These are phyloP conservation scores for Istiophorus platypterus DNA, from an alignment of 2,113 vertebrate genomes.

Conservation along the genomic window DNA sequence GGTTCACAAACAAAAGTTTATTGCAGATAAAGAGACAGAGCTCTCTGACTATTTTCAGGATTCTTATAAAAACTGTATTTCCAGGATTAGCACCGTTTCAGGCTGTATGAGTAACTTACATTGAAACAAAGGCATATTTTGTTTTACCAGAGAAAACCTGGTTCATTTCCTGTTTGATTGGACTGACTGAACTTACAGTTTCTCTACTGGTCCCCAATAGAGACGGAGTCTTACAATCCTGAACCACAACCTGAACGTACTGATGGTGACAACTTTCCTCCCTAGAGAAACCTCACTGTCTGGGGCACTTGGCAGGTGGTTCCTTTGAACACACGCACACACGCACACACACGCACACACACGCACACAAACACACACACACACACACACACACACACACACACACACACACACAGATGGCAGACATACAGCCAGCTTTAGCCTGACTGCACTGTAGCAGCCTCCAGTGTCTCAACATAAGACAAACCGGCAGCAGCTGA, in stretches of 20 bases:
- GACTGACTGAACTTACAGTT: neutral
- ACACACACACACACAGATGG: neutral
- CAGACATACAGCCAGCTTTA: neutral
- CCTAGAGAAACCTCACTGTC: neutral
- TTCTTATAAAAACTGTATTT: no score
- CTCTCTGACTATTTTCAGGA: neutral
- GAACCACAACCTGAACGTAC: neutral
- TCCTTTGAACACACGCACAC: slow-evolving; percentile 1
- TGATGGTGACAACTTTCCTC: neutral
- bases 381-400: no score
- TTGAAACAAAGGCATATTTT: neutral
- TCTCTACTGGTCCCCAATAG: neutral
- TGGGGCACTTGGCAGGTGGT: slow-evolving; percentile 20
- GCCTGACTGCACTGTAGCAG: neutral
- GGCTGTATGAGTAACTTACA: neutral
- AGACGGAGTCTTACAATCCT: neutral
- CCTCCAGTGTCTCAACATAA: neutral
- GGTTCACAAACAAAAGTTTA: neutral
- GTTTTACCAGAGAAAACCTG: no score
- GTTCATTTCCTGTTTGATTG: no score
- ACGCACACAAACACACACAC: no score
- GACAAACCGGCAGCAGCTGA: neutral
- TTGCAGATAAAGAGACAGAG: neutral
- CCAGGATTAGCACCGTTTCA: neutral
- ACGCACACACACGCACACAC: neutral